A percentile compares a stretch with the other conserved stretches of the same genome.
Conservation (phyloP, 1,140 invertebrate genomes). For the Colletes gigas region DNA sequence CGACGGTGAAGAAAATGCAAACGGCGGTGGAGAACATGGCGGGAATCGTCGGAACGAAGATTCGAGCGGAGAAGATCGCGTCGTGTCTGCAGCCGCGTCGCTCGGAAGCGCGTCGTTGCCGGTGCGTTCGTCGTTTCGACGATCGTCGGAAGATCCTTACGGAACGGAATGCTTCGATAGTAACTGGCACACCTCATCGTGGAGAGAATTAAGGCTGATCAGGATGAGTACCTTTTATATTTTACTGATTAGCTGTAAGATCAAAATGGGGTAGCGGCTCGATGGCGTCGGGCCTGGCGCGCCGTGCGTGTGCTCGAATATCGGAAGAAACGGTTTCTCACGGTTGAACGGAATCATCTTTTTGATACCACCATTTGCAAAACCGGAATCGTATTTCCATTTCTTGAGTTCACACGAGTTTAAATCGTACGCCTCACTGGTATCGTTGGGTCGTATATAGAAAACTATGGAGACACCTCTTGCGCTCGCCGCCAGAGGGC, state of each 20-base stretch:
- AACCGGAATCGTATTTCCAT: too few species aligned
- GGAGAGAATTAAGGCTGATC: constrained; percentile 27
- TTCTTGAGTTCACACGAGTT: too few species aligned
- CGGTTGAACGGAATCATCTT: too few species aligned
- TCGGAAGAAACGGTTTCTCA: too few species aligned
- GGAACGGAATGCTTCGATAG: background rate
- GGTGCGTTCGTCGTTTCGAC: background rate
- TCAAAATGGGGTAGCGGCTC: background rate
- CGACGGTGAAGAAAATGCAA: too few species aligned
- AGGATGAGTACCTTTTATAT: constrained; percentile 47
- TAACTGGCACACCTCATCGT: constrained; percentile 8
- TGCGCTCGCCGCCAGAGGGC: too few species aligned
- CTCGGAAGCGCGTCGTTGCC: constrained; percentile 2
- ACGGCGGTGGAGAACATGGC: too few species aligned
- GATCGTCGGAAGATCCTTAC: background rate
- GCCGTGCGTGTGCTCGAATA: constrained; percentile 30
- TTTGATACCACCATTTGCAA: too few species aligned
- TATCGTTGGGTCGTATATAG: too few species aligned
- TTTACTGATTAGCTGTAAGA: constrained; percentile 36
- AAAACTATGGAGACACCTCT: too few species aligned
- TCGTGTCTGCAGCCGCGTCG: background rate
- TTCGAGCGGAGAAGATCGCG: background rate
- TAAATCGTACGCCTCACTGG: too few species aligned
- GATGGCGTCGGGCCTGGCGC: background rate
- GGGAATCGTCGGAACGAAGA: background rate